Evolutionary conservation across 53 echinoderm and acorn worm genomes (phyloP).

Genomic region (Holothuria scabra): DNA sequence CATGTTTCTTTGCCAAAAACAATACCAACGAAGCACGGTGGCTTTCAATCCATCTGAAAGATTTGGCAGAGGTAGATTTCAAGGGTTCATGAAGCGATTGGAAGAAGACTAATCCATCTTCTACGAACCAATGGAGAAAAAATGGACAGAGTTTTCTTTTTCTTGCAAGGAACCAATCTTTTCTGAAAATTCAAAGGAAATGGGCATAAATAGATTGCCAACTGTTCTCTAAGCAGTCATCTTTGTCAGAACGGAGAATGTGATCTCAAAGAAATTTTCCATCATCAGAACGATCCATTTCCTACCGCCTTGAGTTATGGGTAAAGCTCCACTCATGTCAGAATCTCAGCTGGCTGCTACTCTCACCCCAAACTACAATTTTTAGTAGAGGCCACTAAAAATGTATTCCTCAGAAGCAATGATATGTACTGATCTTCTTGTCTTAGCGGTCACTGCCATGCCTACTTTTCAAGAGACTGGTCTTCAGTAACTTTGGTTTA

Average conservation of each 20-base stretch:
- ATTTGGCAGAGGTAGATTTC: constrained; percentile 11
- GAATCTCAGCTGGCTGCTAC: neutral
- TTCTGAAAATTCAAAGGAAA: neutral
- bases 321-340: constrained; percentile 39
- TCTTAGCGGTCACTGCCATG: no score
- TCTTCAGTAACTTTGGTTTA: no score
- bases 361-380: constrained; percentile 35
- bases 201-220: constrained; percentile 38
- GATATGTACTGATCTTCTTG: no score
- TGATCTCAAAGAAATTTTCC: constrained; percentile 41
- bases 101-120: constrained; percentile 1
- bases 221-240: constrained; percentile 38
- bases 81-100: constrained; percentile 25
- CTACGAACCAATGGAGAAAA: neutral
- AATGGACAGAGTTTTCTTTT: neutral
- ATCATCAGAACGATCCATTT: constrained; percentile 50
- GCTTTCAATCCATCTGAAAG: no score
- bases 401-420: no score
- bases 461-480: no score
- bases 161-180: constrained; percentile 26
- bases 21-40: constrained; percentile 47
- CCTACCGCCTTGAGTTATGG: constrained; percentile 49
- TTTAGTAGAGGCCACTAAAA: neutral
- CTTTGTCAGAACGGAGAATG: neutral
- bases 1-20: constrained; percentile 40